Conservation (phyloP, 2,113 vertebrate species). For the Vidua macroura region DNA sequence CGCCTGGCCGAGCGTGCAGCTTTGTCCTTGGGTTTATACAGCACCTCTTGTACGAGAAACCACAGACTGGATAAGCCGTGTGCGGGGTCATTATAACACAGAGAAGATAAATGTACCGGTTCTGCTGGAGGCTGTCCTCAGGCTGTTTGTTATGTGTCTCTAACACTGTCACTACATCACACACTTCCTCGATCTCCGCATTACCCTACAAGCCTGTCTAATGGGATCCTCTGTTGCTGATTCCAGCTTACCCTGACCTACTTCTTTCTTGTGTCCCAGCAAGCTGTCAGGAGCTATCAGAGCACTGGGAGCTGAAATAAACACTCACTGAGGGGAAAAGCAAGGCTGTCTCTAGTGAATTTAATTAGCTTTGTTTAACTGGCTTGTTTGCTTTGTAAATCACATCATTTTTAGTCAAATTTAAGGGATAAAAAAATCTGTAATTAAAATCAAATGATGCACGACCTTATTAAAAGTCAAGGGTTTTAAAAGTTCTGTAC, state of each 20-base stretch:
- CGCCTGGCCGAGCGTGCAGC: not conserved
- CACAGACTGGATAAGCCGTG: constrained; percentile 5
- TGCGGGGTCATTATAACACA: constrained; percentile 44
- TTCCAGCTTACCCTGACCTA: constrained; percentile 73
- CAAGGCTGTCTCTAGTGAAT: constrained; percentile 60
- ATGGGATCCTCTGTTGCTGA: constrained; percentile 74
- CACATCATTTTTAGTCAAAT: constrained; percentile 61
- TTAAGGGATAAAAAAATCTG: constrained; percentile 58
- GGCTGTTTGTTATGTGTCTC: constrained; percentile 71
- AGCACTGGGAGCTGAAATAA: constrained; percentile 72
- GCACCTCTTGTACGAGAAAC: constrained; percentile 17
- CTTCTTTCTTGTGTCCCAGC: constrained; percentile 72
- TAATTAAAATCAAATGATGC: constrained; percentile 60
- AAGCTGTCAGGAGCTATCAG: constrained; percentile 73
- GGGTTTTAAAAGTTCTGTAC: constrained; percentile 35
- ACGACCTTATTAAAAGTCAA: constrained; percentile 46
- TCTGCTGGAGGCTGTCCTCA: constrained; percentile 62
- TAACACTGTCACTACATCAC: constrained; percentile 59
- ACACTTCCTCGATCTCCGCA: constrained; percentile 62
- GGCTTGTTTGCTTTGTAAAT: constrained; percentile 68
- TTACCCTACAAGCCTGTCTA: constrained; percentile 69
- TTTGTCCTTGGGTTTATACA: not conserved
- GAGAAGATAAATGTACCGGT: constrained; percentile 55
- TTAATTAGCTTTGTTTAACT: constrained; percentile 70
- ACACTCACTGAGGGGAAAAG: constrained; percentile 67